These are phyloP conservation scores for Bicyclus anynana DNA, from an alignment of 1,140 invertebrate species.

Conservation along the genomic window DNA sequence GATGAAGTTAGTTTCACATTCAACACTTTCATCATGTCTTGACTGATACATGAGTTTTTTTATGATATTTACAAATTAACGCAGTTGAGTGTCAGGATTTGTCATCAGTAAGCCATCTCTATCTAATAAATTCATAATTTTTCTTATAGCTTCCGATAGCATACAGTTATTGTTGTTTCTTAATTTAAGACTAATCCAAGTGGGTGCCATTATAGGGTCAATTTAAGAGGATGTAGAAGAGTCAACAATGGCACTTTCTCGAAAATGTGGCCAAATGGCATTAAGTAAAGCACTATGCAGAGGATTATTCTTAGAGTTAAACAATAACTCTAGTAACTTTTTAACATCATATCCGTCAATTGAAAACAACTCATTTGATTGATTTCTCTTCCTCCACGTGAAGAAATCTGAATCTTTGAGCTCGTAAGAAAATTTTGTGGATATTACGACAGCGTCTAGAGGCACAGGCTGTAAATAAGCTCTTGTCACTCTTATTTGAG, in stretches of 20 bases:
- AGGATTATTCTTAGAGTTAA: conserved; percentile 91
- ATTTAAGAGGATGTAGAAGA: conserved; percentile 92
- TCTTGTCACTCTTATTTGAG: too few relatives aligned
- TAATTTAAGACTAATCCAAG: conserved; percentile 85
- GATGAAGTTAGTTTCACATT: too few relatives aligned
- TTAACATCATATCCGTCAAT: conserved; percentile 78
- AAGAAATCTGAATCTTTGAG: conserved; percentile 81
- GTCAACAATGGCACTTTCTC: conserved; percentile 92
- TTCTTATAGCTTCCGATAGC: conserved; percentile 80
- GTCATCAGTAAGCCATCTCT: conserved; percentile 58
- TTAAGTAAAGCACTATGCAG: conserved; percentile 87
- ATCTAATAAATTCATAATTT: conserved; percentile 61
- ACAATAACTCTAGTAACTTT: conserved; percentile 82
- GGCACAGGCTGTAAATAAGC: too few relatives aligned
- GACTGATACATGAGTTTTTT: too few relatives aligned
- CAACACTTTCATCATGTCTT: too few relatives aligned
- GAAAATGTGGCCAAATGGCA: conserved; percentile 91
- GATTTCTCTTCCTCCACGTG: conserved; percentile 81
- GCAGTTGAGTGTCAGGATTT: too few relatives aligned
- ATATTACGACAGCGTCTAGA: conserved; percentile 83
- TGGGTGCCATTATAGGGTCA: conserved; percentile 89
- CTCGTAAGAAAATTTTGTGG: conserved; percentile 90
- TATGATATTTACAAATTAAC: too few relatives aligned
- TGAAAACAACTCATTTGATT: conserved; percentile 86
- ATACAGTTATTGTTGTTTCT: conserved; percentile 80